Conservation (phyloP, 2,113 vertebrate genomes). For the Cynopterus brachyotis region DNA sequence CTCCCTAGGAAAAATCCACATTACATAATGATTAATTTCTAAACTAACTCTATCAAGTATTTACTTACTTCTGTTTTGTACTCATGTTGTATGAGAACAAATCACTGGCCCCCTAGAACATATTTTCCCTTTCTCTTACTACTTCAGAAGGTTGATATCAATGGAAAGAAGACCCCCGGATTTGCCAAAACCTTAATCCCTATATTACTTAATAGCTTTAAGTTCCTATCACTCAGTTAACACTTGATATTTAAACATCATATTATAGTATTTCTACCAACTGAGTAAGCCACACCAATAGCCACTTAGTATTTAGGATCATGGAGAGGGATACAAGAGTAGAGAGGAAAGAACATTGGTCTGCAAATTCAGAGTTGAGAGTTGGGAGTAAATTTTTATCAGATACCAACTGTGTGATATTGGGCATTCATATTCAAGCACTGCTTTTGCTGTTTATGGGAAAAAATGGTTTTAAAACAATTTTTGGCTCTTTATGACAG, state of each 20-base stretch:
- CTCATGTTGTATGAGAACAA: background rate
- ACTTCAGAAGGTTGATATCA: background rate
- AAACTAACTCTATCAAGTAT: background rate
- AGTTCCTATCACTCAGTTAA: background rate
- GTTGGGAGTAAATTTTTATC: background rate
- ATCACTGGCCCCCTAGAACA: background rate
- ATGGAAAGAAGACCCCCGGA: background rate
- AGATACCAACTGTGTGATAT: background rate
- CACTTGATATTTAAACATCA: background rate
- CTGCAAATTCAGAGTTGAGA: background rate
- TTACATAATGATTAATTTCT: background rate
- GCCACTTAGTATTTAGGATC: background rate
- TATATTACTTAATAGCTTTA: background rate
- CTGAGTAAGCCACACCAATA: fast-evolving
- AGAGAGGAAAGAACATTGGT: background rate
- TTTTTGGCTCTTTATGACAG: background rate
- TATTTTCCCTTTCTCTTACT: background rate
- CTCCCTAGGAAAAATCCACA: background rate
- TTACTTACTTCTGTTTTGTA: background rate
- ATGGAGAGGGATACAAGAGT: background rate
- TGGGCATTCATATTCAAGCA: background rate
- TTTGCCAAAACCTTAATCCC: background rate
- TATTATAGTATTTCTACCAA: background rate
- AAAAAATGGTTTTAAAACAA: background rate
- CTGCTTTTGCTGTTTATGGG: background rate